Evolutionary conservation across 1,140 invertebrate genomes (phyloP).

Genomic region (Anoplophora glabripennis): DNA sequence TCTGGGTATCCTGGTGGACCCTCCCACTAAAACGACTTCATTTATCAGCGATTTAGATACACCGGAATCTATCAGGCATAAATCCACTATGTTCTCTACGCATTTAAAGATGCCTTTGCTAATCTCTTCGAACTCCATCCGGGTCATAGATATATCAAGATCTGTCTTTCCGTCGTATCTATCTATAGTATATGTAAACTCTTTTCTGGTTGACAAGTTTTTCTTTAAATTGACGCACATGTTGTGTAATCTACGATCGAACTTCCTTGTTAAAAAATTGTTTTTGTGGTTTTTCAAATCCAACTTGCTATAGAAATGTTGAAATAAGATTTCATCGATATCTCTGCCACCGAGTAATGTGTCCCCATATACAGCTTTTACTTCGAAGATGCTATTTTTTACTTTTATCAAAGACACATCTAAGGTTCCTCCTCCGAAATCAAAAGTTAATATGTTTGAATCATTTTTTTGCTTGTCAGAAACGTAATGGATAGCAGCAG

Average conservation of each 20-base stretch:
- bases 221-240: conserved; percentile 3
- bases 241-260: conserved; percentile 3
- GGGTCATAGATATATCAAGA: conserved; percentile 1
- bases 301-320: neutral
- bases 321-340: conserved; percentile 53
- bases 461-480: neutral
- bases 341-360: conserved; percentile 68
- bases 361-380: conserved; percentile 66
- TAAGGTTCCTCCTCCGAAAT: conserved; percentile 75
- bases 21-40: conserved; percentile 17
- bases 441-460: conserved; percentile 49
- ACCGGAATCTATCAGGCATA: conserved; percentile 19
- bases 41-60: conserved; percentile 4
- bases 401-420: conserved; percentile 75
- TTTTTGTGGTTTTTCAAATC: neutral
- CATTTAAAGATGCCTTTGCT: neutral
- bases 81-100: conserved; percentile 15
- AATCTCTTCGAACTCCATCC: conserved; percentile 2
- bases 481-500: conserved; percentile 64
- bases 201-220: neutral
- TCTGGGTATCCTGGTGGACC: conserved; percentile 20
- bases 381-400: conserved; percentile 69
- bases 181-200: conserved; percentile 4
- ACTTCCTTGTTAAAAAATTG: neutral
- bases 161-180: conserved; percentile 16